Base-by-base conservation (phyloP, 2,888 invertebrate genomes). In the Macropis europaea region DNA sequence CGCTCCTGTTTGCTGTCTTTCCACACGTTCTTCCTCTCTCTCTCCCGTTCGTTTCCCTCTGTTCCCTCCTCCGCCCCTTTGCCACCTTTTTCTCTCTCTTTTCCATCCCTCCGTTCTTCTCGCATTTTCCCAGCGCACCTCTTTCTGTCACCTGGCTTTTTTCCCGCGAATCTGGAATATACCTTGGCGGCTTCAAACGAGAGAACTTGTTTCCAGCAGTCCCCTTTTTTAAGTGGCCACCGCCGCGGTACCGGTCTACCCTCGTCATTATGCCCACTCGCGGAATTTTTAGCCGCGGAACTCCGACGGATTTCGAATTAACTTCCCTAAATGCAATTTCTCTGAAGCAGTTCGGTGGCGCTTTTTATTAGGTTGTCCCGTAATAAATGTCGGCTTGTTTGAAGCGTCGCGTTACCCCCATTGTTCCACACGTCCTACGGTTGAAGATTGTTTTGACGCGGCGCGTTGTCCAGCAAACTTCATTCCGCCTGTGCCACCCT, bases 1-100 rank as follows among this genome's bases (percentile, higher is more conserved):
- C 72, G 64, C 63, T 63, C 72, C 76, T 77, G 73, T 69, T 69
- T 76, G 61, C 69, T 62, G 60, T 64, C 62, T 76, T 56, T 67
- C 67, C 64, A 36, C 76, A 57, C 60, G 30, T 19, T 42, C 45
- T 26, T 32, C 32, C 52, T 48, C 7, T 61, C 15, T 43, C 54
- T 54, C 34, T 43, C 38, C 53, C 9, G n/a, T n/a, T 34, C 34
- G 42, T 13, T 13, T 28, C 34, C 40, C 43, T 34, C 30, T 15
- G 9, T 26, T 24, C 40, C 48, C 30, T 17, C 19, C n/a, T 24
- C 36, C 24, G 13, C 28, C 34, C 40, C 43, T 34, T 38, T 15
- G 9, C 26, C 17, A 30, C 48, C 30, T 17, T 15, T 30, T 22
- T 26, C 38, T n/a, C 30, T 30, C 42, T 6, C 19, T 28, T 45